Evolutionary conservation across 2,888 invertebrate species (phyloP).

Genomic region (Drosophila quinaria): DNA sequence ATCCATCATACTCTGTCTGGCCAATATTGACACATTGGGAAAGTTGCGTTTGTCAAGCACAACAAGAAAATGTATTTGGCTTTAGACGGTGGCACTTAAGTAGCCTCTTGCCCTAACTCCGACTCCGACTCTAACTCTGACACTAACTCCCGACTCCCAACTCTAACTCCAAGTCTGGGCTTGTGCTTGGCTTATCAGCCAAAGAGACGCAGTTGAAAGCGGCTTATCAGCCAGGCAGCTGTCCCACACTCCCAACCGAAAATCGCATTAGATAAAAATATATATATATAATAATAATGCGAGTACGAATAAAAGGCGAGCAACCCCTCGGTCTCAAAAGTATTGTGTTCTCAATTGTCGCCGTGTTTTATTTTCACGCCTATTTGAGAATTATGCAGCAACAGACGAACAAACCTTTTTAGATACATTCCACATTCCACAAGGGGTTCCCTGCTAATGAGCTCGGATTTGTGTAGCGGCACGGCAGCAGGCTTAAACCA

Average conservation of each 20-base stretch:
- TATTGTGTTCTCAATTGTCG: constrained; percentile 32
- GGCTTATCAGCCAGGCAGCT: constrained; percentile 68
- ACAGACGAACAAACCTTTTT: constrained; percentile 25
- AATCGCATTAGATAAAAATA: constrained; percentile 69
- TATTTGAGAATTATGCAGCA: constrained; percentile 66
- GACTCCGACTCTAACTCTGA: constrained; percentile 7
- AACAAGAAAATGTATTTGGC: constrained; percentile 52
- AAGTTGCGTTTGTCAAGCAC: constrained; percentile 67
- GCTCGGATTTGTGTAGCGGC: constrained; percentile 70
- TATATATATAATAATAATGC: constrained; percentile 10
- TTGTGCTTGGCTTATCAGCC: constrained; percentile 42
- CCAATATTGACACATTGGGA: constrained; percentile 73
- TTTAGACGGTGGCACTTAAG: constrained; percentile 65
- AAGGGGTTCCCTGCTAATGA: constrained; percentile 62
- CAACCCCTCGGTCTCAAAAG: background rate
- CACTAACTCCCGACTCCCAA: background rate
- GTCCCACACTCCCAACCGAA: constrained; percentile 40
- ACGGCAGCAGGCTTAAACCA: constrained; percentile 57
- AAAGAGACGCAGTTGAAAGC: constrained; percentile 47
- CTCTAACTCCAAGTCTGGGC: background rate
- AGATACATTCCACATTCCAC: constrained; percentile 36
- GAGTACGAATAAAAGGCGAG: background rate
- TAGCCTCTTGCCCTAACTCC: constrained; percentile 39
- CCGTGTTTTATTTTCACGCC: constrained; percentile 66
- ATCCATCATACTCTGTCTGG: constrained; percentile 33